Conservation (phyloP, 2,113 vertebrate genomes). For the Misgurnus mizolepis region DNA sequence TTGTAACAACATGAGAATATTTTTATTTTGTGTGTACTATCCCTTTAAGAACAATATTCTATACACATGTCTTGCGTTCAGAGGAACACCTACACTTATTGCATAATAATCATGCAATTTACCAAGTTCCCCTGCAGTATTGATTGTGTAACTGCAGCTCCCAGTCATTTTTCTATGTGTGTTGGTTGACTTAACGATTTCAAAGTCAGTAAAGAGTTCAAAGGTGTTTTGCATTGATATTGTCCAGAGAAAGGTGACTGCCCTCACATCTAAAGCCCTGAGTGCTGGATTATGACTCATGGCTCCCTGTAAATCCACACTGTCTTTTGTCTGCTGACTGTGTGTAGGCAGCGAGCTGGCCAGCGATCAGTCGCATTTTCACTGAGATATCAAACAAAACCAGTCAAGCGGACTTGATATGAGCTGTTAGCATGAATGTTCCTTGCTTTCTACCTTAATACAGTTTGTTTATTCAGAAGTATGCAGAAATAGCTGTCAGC, state of each 20-base stretch:
- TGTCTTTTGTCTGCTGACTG: conserved; percentile 24
- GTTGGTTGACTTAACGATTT: neutral
- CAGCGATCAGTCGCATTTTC: conserved; percentile 21
- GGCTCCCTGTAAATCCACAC: conserved; percentile 31
- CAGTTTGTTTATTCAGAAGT: neutral
- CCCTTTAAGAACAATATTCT: neutral
- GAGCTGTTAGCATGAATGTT: neutral
- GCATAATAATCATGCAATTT: neutral
- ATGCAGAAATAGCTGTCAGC: neutral
- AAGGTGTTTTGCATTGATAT: conserved; percentile 8
- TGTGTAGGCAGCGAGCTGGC: conserved; percentile 23
- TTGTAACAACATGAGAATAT: too few relatives aligned
- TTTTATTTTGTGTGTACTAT: too few relatives aligned
- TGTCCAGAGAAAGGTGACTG: neutral
- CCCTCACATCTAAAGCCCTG: neutral
- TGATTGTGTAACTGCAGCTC: conserved; percentile 8
- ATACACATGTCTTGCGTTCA: neutral
- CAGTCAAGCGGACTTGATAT: neutral
- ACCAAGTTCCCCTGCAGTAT: conserved; percentile 5
- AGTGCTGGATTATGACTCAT: conserved; percentile 38
- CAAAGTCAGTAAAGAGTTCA: conserved; percentile 23
- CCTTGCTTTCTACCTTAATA: neutral
- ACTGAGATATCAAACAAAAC: conserved; percentile 31
- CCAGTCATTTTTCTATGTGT: neutral
- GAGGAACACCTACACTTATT: conserved; percentile 18